Evolutionary conservation across 2,797 vertebrate genomes (phyloP), one percentile per base, ranked within the genome.

Genomic region (Botia kubotai): DNA sequence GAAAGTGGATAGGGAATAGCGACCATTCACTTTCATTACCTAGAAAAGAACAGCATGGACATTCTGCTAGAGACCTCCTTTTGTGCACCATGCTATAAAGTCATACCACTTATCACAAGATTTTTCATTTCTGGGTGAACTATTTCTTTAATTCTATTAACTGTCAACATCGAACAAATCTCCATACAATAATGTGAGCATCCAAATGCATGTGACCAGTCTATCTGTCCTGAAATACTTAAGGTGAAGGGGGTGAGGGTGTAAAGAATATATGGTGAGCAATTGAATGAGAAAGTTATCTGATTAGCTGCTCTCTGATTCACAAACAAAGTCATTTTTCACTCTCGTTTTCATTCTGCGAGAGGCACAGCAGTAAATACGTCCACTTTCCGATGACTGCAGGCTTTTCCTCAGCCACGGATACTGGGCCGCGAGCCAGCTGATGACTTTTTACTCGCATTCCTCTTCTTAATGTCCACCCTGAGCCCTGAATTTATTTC

Each of bases 351-450:
- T 72, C 66, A 8, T 71, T 87, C 87, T 79, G 87, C 82, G 84
- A 72, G 84, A 90, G 88, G 82, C 85, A 50, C 83, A 84, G 89
- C 90, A 90, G 92, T 94, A 94, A 94, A 94, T 92, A 94, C 88
- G 90, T 92, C 93, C 88, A 92, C 84, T 93, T 93, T 94, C 89
- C 93, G 93, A 93, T 93, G 93, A 94, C 93, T 91, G 89, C 88
- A 89, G 92, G 87, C 80, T 88, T 92, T 93, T 88, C 87, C 91
- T 90, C 90, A 88, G 85, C 75, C 76, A 50, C 77, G 50, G 48
- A 86, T 77, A 82, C 90, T 84, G 90, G 91, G 92, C 91, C 89
- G 67, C 77, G n/a, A 39, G 91, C 92, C 92, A 84, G 6, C 16
- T 29, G 85, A 87, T 80, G 79, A 92, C 92, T 93, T 89, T 90